Conservation (phyloP, 2,797 vertebrate genomes). For the Alcedo atthis region DNA sequence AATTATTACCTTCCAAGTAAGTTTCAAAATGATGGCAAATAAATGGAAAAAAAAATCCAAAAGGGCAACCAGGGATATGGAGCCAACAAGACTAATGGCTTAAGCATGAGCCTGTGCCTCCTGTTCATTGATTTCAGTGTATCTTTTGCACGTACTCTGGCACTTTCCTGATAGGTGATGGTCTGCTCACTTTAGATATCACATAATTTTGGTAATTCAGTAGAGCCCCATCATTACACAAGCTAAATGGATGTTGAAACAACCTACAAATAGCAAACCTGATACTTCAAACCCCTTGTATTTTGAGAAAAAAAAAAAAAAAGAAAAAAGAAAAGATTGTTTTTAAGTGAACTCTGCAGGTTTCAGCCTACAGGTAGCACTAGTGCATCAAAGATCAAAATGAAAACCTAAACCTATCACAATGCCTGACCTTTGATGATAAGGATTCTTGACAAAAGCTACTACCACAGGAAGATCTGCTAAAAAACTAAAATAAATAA, state of each 20-base stretch:
- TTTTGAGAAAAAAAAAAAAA: neutral
- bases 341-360: neutral
- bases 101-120: neutral
- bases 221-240: neutral
- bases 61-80: neutral
- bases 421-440: neutral
- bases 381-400: neutral
- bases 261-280: neutral
- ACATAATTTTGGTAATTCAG: neutral
- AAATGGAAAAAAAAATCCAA: neutral
- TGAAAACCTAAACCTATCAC: neutral
- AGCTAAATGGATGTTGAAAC: neutral
- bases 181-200: neutral
- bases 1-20: conserved; percentile 37
- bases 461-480: neutral
- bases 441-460: neutral
- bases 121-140: neutral
- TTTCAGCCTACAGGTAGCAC: neutral
- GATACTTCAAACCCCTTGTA: neutral
- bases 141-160: neutral
- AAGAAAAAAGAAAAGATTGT: too few relatives aligned
- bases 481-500: neutral
- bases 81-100: neutral
- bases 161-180: neutral
- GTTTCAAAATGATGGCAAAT: conserved; percentile 24